Percentiles rank a stretch among this genome's conserved stretches.
phyloP scores from a whole-genome alignment of 2,888 invertebrate genomes.

The Limnephilus auricula region DNA sequence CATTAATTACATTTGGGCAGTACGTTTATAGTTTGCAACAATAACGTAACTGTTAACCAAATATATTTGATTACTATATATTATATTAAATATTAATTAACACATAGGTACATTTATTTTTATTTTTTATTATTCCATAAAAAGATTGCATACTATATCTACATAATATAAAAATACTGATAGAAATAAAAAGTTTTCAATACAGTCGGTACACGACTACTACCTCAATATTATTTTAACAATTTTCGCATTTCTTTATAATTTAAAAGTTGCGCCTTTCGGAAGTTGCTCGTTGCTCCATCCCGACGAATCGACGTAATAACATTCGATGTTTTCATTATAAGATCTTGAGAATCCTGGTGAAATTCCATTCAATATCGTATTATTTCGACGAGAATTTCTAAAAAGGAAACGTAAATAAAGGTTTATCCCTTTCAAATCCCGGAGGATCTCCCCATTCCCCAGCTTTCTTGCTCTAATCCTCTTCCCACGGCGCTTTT shows the following conservation, averaged over 20 bases:
- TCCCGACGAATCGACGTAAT: neutral
- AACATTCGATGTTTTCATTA: slow-evolving; percentile 16
- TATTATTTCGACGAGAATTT: slow-evolving; percentile 43
- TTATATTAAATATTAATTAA: too few relatives aligned
- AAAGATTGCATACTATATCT: too few relatives aligned
- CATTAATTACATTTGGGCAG: too few relatives aligned
- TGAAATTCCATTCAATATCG: slow-evolving; percentile 36
- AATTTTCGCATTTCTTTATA: neutral
- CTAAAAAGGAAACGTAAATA: slow-evolving; percentile 56
- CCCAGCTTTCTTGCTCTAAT: slow-evolving; percentile 60
- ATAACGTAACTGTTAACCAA: too few relatives aligned
- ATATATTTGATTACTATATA: too few relatives aligned
- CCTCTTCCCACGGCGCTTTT: slow-evolving; percentile 50
- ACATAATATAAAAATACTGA: too few relatives aligned
- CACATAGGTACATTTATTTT: too few relatives aligned
- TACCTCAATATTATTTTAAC: too few relatives aligned
- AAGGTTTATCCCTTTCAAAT: slow-evolving; percentile 61
- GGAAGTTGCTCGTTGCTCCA: neutral
- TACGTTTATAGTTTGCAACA: too few relatives aligned
- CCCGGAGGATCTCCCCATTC: slow-evolving; percentile 58
- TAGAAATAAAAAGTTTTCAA: too few relatives aligned
- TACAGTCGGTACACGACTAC: too few relatives aligned
- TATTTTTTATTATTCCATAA: too few relatives aligned
- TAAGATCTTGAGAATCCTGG: slow-evolving; percentile 13
- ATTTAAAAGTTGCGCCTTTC: neutral